Evolutionary conservation across 2,888 invertebrate species (phyloP).

Genomic region (Chloroclysta siterata): DNA sequence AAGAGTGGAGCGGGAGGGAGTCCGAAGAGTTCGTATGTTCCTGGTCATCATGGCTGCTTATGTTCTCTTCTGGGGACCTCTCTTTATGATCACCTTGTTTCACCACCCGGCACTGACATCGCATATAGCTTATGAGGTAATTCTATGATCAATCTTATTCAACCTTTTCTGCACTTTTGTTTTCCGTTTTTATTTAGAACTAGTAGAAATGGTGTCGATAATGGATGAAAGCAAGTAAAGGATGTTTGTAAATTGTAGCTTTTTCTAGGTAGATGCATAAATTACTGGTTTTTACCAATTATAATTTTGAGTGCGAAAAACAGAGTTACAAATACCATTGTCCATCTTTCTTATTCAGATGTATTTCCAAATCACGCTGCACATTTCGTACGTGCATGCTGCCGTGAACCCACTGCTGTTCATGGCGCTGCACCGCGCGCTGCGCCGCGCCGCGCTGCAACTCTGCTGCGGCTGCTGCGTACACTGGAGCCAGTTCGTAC

Average conservation of each 20-base stretch:
- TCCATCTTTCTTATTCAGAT: slow-evolving; percentile 52
- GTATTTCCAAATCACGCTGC: slow-evolving; percentile 90
- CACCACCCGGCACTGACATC: slow-evolving; percentile 90
- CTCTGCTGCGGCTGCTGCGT: slow-evolving; percentile 91
- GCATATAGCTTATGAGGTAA: slow-evolving; percentile 90
- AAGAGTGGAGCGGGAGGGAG: slow-evolving; percentile 91
- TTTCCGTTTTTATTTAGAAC: too few relatives aligned
- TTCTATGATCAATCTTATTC: not conserved
- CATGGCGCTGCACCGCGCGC: slow-evolving; percentile 90
- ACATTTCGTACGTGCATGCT: slow-evolving; percentile 94
- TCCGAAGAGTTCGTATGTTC: slow-evolving; percentile 93
- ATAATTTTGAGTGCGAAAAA: too few relatives aligned
- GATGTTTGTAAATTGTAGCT: too few relatives aligned
- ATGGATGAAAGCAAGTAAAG: not conserved
- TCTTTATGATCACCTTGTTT: slow-evolving; percentile 93
- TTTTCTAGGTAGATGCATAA: too few relatives aligned
- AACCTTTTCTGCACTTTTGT: not conserved
- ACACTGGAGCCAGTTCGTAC: slow-evolving; percentile 86
- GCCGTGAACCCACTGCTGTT: slow-evolving; percentile 93
- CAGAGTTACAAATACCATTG: too few relatives aligned
- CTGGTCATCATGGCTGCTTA: slow-evolving; percentile 93
- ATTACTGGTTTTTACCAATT: too few relatives aligned
- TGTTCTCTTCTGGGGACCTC: slow-evolving; percentile 95
- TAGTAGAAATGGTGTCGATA: not conserved
- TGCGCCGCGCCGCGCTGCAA: slow-evolving; percentile 89